phyloP scores from a whole-genome alignment of 2,797 vertebrate species.

The Pempheris klunzingeri region DNA sequence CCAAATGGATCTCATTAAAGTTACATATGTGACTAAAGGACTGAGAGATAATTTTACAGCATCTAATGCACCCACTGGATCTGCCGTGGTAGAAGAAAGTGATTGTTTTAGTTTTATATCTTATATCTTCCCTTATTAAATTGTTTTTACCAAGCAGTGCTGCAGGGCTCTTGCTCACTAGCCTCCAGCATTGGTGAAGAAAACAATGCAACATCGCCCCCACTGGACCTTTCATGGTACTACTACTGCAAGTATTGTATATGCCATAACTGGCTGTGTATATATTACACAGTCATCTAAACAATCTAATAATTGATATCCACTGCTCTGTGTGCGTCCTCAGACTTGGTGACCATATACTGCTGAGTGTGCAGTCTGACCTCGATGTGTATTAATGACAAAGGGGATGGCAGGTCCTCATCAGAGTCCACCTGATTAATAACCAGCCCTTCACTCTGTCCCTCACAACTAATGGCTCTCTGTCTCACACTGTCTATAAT shows the following conservation, averaged over 20 bases:
- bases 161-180: conserved; percentile 23
- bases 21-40: conserved; percentile 37
- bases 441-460: conserved; percentile 75
- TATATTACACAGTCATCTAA: conserved; percentile 31
- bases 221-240: conserved; percentile 57
- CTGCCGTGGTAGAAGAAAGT: conserved; percentile 14
- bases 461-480: conserved; percentile 77
- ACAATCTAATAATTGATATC: conserved; percentile 48
- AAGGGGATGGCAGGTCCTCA: conserved; percentile 69
- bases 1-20: conserved; percentile 63
- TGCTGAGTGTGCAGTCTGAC: conserved; percentile 63
- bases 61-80: conserved; percentile 15
- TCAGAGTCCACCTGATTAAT: conserved; percentile 83
- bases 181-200: conserved; percentile 7
- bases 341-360: conserved; percentile 43
- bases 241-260: conserved; percentile 34
- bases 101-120: conserved; percentile 22
- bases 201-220: conserved; percentile 66
- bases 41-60: conserved; percentile 21
- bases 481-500: conserved; percentile 81
- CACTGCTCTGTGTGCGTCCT: neutral
- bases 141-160: conserved; percentile 15
- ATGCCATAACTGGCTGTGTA: conserved; percentile 13
- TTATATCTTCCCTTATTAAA: conserved; percentile 14
- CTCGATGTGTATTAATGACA: conserved; percentile 78